These are phyloP conservation scores for Sarcophaga variegata DNA, from an alignment of 2,888 invertebrate genomes.

Conservation along the genomic window DNA sequence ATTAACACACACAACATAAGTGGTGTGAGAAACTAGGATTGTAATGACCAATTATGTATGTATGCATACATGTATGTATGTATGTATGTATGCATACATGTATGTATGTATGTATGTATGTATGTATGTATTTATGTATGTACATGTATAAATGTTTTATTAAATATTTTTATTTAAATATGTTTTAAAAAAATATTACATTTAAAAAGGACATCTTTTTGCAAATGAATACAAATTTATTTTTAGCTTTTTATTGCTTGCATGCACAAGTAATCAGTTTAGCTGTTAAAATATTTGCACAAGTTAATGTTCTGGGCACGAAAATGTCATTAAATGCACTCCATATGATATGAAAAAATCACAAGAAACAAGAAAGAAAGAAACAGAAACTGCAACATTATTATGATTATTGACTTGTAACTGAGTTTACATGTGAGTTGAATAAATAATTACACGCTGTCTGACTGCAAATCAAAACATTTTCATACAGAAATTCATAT, in stretches of 20 bases:
- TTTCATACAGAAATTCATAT: slow-evolving; percentile 23
- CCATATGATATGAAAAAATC: background rate
- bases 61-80: too few species aligned
- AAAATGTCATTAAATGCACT: slow-evolving; percentile 57
- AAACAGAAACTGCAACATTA: slow-evolving; percentile 38
- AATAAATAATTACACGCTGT: slow-evolving; percentile 63
- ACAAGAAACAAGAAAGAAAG: background rate
- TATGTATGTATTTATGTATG: too few species aligned
- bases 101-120: too few species aligned
- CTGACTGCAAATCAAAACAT: slow-evolving; percentile 40
- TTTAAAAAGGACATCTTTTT: too few species aligned
- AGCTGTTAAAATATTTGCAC: background rate
- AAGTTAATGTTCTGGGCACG: slow-evolving; percentile 63
- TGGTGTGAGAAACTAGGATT: too few species aligned
- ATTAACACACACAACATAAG: too few species aligned
- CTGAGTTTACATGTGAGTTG: slow-evolving; percentile 60
- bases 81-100: too few species aligned
- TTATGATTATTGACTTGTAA: slow-evolving; percentile 67
- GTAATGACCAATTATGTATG: too few species aligned
- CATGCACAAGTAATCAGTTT: slow-evolving; percentile 5
- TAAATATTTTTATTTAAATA: too few species aligned
- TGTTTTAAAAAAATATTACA: too few species aligned
- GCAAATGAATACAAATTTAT: too few species aligned
- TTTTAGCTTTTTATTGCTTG: background rate
- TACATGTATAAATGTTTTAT: too few species aligned